Percentiles rank a stretch among this genome's conserved stretches.
phyloP scores from a whole-genome alignment of 1,140 invertebrate species.

The Eupeodes corollae region DNA sequence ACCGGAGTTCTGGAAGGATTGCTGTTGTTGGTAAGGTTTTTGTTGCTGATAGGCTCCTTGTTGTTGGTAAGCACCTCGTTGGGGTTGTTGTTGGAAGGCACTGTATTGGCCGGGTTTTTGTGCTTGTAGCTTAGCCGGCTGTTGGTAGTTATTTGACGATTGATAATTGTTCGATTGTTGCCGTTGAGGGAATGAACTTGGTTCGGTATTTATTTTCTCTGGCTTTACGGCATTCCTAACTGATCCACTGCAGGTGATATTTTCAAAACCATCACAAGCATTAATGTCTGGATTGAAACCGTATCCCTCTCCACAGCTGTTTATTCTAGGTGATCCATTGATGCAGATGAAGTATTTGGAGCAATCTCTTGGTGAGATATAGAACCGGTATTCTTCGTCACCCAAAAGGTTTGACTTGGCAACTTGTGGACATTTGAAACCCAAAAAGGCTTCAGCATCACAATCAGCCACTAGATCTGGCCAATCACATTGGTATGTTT shows the following conservation, averaged over 20 bases:
- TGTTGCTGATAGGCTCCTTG: too few species aligned
- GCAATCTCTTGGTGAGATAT: conserved; percentile 50
- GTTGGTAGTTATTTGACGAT: too few species aligned
- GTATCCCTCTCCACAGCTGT: conserved; percentile 62
- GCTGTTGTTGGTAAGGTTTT: too few species aligned
- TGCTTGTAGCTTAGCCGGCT: neutral
- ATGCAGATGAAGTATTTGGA: conserved; percentile 74
- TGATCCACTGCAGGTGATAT: conserved; percentile 54
- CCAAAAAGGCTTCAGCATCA: conserved; percentile 60
- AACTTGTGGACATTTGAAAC: conserved; percentile 53
- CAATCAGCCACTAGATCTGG: conserved; percentile 69
- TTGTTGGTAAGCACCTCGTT: neutral
- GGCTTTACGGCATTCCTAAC: too few species aligned
- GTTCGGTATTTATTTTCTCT: neutral
- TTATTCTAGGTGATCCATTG: conserved; percentile 53
- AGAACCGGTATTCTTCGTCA: conserved; percentile 43
- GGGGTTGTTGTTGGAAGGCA: neutral
- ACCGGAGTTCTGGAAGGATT: too few species aligned
- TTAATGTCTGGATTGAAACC: conserved; percentile 69
- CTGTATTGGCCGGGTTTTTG: neutral
- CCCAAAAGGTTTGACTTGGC: conserved; percentile 34
- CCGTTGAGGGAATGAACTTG: neutral
- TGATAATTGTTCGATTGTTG: too few species aligned
- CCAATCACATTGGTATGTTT: conserved; percentile 72
- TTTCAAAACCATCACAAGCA: conserved; percentile 63